Percentiles rank a stretch among this genome's conserved stretches.
Evolutionary conservation across 2,888 invertebrate genomes (phyloP).

Genomic region (Trachelus troglodyta): DNA sequence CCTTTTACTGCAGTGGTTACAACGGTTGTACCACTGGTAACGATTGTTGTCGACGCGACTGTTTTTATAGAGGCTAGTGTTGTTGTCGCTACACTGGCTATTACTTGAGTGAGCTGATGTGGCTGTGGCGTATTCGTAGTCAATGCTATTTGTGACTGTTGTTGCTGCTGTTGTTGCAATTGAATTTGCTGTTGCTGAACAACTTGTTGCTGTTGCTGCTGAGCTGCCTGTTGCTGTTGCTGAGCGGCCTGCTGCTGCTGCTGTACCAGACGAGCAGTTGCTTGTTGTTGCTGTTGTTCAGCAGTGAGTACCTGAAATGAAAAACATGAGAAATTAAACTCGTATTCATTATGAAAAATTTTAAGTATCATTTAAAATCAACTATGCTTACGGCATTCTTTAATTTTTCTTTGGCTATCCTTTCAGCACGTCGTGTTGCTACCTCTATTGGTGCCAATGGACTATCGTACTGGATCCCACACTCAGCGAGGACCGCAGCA

Average conservation of each 20-base stretch:
- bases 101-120: slow-evolving; percentile 51
- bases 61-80: slow-evolving; percentile 46
- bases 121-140: slow-evolving; percentile 42
- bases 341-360: neutral
- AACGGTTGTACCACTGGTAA: slow-evolving; percentile 37
- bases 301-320: slow-evolving; percentile 48
- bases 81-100: slow-evolving; percentile 42
- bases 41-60: slow-evolving; percentile 41
- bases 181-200: slow-evolving; percentile 35
- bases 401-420: slow-evolving; percentile 86
- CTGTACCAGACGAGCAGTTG: slow-evolving; percentile 38
- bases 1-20: slow-evolving; percentile 49
- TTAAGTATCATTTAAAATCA: slow-evolving; percentile 16
- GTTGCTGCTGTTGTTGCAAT: slow-evolving; percentile 39
- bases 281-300: slow-evolving; percentile 53
- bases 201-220: slow-evolving; percentile 44
- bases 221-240: slow-evolving; percentile 58
- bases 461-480: slow-evolving; percentile 85
- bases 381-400: slow-evolving; percentile 64
- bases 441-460: slow-evolving; percentile 87
- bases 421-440: slow-evolving; percentile 83
- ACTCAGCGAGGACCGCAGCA: slow-evolving; percentile 83
- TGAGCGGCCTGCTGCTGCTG: slow-evolving; percentile 45
- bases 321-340: slow-evolving; percentile 3
- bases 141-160: slow-evolving; percentile 43